phyloP scores from a whole-genome alignment of 1,140 invertebrate species.

The Spodoptera frugiperda region DNA sequence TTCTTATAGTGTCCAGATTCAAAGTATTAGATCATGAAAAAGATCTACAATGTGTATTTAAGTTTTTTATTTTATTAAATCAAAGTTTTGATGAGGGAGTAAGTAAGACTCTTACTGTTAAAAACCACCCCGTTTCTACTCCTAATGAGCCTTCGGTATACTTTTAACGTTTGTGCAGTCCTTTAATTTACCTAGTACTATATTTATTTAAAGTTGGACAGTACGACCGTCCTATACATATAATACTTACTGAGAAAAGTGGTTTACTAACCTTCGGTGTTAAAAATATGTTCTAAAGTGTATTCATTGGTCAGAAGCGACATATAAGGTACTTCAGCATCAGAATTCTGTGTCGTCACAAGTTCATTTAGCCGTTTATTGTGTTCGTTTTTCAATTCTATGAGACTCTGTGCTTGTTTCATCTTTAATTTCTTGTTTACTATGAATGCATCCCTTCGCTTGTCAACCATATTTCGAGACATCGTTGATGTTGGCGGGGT shows the following conservation, averaged over 20 bases:
- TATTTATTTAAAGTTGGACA: too few relatives aligned
- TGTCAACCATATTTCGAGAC: conserved; percentile 62
- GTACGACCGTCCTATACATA: too few relatives aligned
- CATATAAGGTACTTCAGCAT: conserved; percentile 79
- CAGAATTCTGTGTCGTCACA: conserved; percentile 72
- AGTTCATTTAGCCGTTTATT: conserved; percentile 68
- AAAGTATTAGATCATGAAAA: background rate
- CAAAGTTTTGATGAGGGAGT: too few relatives aligned
- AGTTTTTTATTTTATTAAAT: too few relatives aligned
- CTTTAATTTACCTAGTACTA: too few relatives aligned
- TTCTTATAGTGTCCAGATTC: background rate
- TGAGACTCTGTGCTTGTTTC: conserved; percentile 77
- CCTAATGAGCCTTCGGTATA: too few relatives aligned
- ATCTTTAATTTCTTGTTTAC: conserved; percentile 78
- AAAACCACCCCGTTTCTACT: too few relatives aligned
- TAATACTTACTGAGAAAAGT: too few relatives aligned
- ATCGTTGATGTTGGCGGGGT: conserved; percentile 79
- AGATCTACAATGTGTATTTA: too few relatives aligned
- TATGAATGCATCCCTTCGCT: conserved; percentile 71
- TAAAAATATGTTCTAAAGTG: conserved; percentile 70
- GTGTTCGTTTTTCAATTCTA: conserved; percentile 77
- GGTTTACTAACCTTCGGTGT: conserved; percentile 67
- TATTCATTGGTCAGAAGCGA: conserved; percentile 77
- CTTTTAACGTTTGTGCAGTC: too few relatives aligned
- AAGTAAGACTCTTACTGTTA: too few relatives aligned